Percentiles rank a stretch among this genome's conserved stretches.
Conservation (phyloP, 2,113 vertebrate species). For the Myotis lucifugus region DNA sequence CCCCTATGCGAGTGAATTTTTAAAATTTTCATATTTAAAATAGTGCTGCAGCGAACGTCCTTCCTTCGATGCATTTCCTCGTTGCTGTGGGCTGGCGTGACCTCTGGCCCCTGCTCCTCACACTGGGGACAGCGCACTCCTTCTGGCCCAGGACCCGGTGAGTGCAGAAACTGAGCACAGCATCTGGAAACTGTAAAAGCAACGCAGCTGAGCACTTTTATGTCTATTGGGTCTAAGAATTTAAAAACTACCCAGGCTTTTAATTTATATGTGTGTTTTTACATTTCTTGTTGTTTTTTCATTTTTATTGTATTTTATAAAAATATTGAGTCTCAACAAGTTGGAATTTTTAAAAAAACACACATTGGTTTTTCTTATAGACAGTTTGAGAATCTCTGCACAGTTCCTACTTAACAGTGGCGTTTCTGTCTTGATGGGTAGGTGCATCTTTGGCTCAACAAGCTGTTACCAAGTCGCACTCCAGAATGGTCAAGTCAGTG, state of each 20-base stretch:
- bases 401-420: not conserved
- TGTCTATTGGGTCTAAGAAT: not conserved
- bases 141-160: not conserved
- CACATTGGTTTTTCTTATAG: not conserved
- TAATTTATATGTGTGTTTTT: not conserved
- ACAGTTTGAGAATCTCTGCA: not conserved
- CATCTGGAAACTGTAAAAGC: not conserved
- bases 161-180: not conserved
- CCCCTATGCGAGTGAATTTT: not conserved
- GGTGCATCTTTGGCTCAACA: not conserved
- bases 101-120: not conserved
- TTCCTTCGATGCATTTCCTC: not conserved
- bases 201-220: not conserved
- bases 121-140: not conserved
- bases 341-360: not conserved
- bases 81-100: not conserved
- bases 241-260: not conserved
- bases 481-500: not conserved
- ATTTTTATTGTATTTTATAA: constrained; percentile 1
- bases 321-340: not conserved
- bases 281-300: not conserved
- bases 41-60: not conserved
- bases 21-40: not conserved
- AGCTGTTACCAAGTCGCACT: not conserved
- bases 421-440: not conserved